Percentiles rank a stretch among this genome's conserved stretches.
phyloP scores from a whole-genome alignment of 2,113 vertebrate genomes.

The Cebidichthys violaceus region DNA sequence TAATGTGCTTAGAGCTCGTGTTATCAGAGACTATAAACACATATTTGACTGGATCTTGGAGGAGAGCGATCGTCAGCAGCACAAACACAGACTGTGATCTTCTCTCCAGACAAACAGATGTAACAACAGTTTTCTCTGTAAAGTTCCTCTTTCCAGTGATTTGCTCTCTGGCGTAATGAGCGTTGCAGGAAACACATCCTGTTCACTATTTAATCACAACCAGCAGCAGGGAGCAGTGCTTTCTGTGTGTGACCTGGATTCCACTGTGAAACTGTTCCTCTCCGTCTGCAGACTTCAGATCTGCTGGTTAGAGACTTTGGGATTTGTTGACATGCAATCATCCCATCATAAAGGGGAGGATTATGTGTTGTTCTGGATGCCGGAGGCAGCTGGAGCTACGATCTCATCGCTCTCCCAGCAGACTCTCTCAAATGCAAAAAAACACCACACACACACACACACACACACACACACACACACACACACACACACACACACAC shows the following conservation, averaged over 20 bases:
- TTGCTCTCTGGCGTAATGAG: too few relatives aligned
- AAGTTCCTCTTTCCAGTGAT: too few relatives aligned
- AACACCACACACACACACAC: background rate
- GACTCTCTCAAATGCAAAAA: background rate
- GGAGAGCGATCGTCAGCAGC: too few relatives aligned
- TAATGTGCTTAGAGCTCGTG: too few relatives aligned
- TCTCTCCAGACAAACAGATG: too few relatives aligned
- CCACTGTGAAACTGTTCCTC: background rate
- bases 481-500: background rate
- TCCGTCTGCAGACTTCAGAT: background rate
- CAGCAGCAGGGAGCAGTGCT: background rate
- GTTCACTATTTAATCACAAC: too few relatives aligned
- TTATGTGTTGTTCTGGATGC: conserved; percentile 28
- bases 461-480: background rate
- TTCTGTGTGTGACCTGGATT: background rate
- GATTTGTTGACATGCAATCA: conserved; percentile 43
- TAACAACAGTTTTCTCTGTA: too few relatives aligned
- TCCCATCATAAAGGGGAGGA: conserved; percentile 25
- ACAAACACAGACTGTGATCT: too few relatives aligned
- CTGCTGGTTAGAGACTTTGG: conserved; percentile 13
- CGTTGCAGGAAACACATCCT: too few relatives aligned
- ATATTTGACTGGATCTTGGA: too few relatives aligned
- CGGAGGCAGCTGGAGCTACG: conserved; percentile 29
- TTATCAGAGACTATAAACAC: too few relatives aligned
- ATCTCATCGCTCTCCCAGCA: conserved; percentile 22